phyloP scores from a whole-genome alignment of 2,888 invertebrate species.

The Napeogenes sylphis region DNA sequence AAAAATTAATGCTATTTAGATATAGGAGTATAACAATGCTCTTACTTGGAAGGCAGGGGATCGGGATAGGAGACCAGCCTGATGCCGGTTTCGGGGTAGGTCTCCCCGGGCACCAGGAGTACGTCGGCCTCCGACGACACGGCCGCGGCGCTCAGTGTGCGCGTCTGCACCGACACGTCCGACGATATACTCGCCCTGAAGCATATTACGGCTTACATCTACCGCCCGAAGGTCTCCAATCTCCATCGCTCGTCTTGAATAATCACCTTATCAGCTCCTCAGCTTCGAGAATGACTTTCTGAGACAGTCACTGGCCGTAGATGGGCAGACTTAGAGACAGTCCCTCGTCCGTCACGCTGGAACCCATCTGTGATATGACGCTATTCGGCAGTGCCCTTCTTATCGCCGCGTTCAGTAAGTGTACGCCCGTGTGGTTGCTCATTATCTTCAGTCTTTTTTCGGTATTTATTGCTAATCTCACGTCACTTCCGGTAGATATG shows the following conservation, averaged over 20 bases:
- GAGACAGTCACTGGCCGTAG: constrained; percentile 81
- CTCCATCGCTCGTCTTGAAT: background rate
- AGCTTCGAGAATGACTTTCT: constrained; percentile 76
- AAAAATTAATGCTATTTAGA: no score
- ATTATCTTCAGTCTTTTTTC: constrained; percentile 80
- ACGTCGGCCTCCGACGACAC: constrained; percentile 76
- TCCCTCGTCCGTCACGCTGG: constrained; percentile 79
- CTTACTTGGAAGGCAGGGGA: constrained; percentile 62
- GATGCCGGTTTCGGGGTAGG: constrained; percentile 85
- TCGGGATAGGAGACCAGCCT: constrained; percentile 79
- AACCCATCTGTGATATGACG: constrained; percentile 84
- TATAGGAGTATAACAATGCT: constrained; percentile 4
- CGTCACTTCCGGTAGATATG: constrained; percentile 68
- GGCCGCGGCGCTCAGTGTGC: constrained; percentile 77
- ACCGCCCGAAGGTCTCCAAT: no score
- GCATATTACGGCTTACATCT: background rate
- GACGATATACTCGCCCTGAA: constrained; percentile 16
- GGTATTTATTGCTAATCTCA: constrained; percentile 77
- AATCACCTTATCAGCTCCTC: constrained; percentile 80
- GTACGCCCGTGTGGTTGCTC: constrained; percentile 88
- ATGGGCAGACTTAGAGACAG: constrained; percentile 83
- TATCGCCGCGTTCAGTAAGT: constrained; percentile 85
- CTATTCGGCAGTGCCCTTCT: constrained; percentile 79
- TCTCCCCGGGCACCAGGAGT: constrained; percentile 85
- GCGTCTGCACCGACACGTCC: constrained; percentile 63